Base-by-base conservation (phyloP, 2,113 vertebrate genomes). In the Benitochromis conjunctus region DNA sequence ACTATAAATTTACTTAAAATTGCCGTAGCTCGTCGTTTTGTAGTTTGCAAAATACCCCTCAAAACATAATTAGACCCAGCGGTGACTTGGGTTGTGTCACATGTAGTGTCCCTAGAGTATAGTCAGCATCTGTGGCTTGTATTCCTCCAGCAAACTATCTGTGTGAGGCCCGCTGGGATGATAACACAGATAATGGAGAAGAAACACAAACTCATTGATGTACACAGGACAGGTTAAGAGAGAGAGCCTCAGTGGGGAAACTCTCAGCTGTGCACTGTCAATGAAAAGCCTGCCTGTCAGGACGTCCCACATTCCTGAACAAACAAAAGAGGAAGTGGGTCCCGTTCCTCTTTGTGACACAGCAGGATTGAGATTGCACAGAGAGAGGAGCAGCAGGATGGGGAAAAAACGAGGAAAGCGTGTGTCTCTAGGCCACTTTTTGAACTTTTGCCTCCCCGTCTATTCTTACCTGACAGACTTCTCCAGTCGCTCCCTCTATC, bases 301-400 rank as follows among this genome's bases (percentile, higher is more conserved):
- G 94, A 94, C 78, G 89, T 91, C 92, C 94, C 89, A 88, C 95
- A 95, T 95, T 96, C 93, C 93, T 89, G 79, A 71, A 90, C 79
- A 89, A 93, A 94, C 94, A 94, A 95, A 92, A 88, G 90, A 83
- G 89, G 92, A 92, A 95, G 93, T 92, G 84, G 86, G 89, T 92
- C 92, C 81, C 21, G 86, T 34, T 90, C 43, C 41, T 83, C 46
- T 85, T 36, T 79, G 89, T 87, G 89, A 80, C 86, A 79, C 85
- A 58, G 84, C 85, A 64, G 86, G 82, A 85, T 57, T 34, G 57
- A n/a, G 41, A 19, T 79, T 9, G 56, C 41, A 8, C 29, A 21
- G 89, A 56, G 80, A 85, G 80, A 69, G 41, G 76, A 84, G 80
- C 64, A 46, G 81, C 60, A 5, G 51, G 82, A 82, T 51, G 80